A percentile compares a stretch with the other conserved stretches of the same genome.
phyloP scores from a whole-genome alignment of 2,797 vertebrate genomes.

The Eulemur coronatus region DNA sequence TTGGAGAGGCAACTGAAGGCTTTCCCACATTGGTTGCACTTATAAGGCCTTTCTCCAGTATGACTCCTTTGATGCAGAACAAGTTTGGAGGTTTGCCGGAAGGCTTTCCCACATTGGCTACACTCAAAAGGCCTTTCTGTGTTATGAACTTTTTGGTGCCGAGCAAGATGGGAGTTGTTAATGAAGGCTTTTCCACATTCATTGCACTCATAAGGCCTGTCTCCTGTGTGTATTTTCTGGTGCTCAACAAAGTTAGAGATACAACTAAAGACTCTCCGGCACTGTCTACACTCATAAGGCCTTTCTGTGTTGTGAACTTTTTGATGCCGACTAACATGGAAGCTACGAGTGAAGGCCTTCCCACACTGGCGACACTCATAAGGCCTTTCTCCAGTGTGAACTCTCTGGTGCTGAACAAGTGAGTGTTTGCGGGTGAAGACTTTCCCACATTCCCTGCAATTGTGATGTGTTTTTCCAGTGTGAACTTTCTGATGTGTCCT shows the following conservation, averaged over 20 bases:
- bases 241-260: slow-evolving; percentile 56
- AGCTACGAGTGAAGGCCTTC: slow-evolving; percentile 57
- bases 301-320: slow-evolving; percentile 11
- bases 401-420: slow-evolving; percentile 40
- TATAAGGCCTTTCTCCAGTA: neutral
- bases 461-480: neutral
- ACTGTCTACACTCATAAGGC: neutral
- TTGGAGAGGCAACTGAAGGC: slow-evolving; percentile 25
- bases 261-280: slow-evolving; percentile 27
- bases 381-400: slow-evolving; percentile 59
- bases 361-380: slow-evolving; percentile 33
- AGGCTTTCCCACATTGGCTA: slow-evolving; percentile 5
- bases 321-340: slow-evolving; percentile 52
- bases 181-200: slow-evolving; percentile 25
- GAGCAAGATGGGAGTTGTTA: neutral
- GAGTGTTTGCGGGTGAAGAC: slow-evolving; percentile 53
- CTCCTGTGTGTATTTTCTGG: slow-evolving; percentile 53
- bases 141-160: slow-evolving; percentile 15
- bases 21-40: neutral
- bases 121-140: slow-evolving; percentile 30
- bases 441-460: slow-evolving; percentile 38
- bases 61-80: slow-evolving; percentile 31
- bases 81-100: neutral
- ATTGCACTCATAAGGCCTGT: neutral
- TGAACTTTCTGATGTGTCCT: slow-evolving; percentile 13